phyloP scores from a whole-genome alignment of 2,113 vertebrate genomes.

The Microtus oregoni region DNA sequence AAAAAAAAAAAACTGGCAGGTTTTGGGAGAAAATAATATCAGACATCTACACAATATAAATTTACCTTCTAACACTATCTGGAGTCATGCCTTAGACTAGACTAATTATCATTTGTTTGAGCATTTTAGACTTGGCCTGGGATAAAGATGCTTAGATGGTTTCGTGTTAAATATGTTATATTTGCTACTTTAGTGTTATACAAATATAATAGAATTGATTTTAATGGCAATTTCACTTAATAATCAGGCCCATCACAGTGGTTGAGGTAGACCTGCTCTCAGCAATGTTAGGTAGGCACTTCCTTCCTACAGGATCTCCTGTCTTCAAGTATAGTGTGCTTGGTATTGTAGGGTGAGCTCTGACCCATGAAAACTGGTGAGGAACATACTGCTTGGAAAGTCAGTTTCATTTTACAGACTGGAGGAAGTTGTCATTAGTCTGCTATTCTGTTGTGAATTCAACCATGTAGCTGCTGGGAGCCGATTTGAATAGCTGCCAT shows the following conservation, averaged over 20 bases:
- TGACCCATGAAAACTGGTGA: neutral
- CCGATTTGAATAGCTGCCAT: too few species aligned
- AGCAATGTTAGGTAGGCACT: too few species aligned
- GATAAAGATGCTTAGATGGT: neutral
- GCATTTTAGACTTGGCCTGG: neutral
- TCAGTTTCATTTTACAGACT: neutral
- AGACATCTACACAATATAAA: neutral
- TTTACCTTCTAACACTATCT: neutral
- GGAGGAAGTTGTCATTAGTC: neutral
- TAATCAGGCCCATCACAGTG: neutral
- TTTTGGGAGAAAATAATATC: slow-evolving; percentile 10
- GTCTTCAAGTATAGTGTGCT: neutral
- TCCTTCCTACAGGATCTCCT: neutral
- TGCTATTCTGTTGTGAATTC: neutral
- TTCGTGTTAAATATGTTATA: neutral
- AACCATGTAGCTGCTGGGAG: neutral
- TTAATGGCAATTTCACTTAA: neutral
- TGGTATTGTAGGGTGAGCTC: neutral
- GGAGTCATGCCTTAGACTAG: neutral
- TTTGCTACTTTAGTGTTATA: neutral
- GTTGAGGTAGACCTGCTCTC: neutral
- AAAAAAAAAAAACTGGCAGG: neutral
- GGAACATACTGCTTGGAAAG: neutral
- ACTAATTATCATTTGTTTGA: neutral
- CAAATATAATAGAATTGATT: neutral